phyloP scores from a whole-genome alignment of 1,140 invertebrate species.

The Camponotus vicinus region DNA sequence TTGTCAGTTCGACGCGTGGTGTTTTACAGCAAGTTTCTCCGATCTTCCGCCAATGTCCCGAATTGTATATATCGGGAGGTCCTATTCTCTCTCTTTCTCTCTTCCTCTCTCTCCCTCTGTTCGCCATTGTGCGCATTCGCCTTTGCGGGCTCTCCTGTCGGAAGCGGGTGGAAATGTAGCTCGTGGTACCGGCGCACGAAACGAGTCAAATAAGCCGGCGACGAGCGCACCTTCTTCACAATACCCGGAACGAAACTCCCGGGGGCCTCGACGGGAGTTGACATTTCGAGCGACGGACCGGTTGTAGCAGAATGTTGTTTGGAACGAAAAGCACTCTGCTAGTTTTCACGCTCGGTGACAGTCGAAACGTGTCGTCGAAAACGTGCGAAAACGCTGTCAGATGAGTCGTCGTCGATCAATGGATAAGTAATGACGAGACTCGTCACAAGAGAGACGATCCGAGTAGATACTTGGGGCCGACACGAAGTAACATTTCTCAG shows the following conservation, averaged over 20 bases:
- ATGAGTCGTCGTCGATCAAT: slow-evolving; percentile 39
- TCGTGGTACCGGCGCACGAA: slow-evolving; percentile 45
- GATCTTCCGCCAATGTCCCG: slow-evolving; percentile 36
- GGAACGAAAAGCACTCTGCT: slow-evolving; percentile 8
- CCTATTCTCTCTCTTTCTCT: slow-evolving; percentile 39
- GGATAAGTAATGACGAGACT: slow-evolving; percentile 53
- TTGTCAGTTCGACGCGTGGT: slow-evolving; percentile 57
- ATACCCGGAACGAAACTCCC: slow-evolving; percentile 42
- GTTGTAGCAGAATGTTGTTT: slow-evolving; percentile 41
- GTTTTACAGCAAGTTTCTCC: slow-evolving; percentile 65
- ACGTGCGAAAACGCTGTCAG: not conserved
- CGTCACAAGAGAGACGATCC: not conserved
- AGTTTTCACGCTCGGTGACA: not conserved
- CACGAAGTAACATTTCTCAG: not conserved
- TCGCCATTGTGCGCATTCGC: slow-evolving; percentile 53
- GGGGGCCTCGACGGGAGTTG: slow-evolving; percentile 21
- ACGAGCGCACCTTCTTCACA: slow-evolving; percentile 46
- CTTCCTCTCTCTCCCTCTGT: slow-evolving; percentile 1
- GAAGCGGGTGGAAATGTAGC: slow-evolving; percentile 67
- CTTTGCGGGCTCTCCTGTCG: slow-evolving; percentile 52
- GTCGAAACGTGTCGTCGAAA: not conserved
- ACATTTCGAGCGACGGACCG: slow-evolving; percentile 35
- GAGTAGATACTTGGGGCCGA: not conserved
- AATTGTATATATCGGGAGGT: slow-evolving; percentile 43
- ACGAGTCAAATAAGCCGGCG: slow-evolving; percentile 58